Evolutionary conservation across 2,113 vertebrate genomes (phyloP), one percentile per base, ranked within the genome.

Genomic region (Hylia prasina): DNA sequence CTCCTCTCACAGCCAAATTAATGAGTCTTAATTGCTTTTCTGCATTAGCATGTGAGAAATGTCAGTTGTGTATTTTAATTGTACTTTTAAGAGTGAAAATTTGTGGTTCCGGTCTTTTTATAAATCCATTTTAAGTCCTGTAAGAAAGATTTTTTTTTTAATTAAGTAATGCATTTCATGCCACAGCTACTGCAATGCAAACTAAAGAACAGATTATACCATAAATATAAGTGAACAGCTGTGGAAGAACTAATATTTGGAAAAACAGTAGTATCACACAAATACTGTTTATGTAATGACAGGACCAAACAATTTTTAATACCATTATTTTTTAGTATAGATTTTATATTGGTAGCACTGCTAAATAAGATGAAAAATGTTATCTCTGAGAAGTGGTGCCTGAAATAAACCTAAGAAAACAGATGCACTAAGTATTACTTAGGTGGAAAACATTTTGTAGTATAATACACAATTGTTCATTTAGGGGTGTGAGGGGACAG

Each of bases 401-500:
- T 83, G 31, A 83, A 78, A 51, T 9, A 57, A 42, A 24, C 7
- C 15, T 63, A 79, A 57, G 22, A 68, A 44, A 7, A 42, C 4
- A 57, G 39, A 13, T 64, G 9, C 24, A 31, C 16, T 39, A 82
- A 48, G 16, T 33, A 63, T 30, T 68, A 33, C 7, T 8, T 31
- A 42, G 6, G n/a, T 42, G 6, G 30, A 18, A 72, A 78, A 42
- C 6, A 18, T 39, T 88, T 64, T 53, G 3, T 44, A 15, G 42
- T 8, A 17, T 9, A 17, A 28, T 7, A 24, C 17, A 17, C 25
- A 86, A 68, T 2, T 53, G 7, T 3, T 40, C 7, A 16, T 42
- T 13, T 64, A 6, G 3, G 4, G 1, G 9, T 1, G 1, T 10
- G 23, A 13, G 17, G 5, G 9, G 2, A 7, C 23, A 47, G 21